Evolutionary conservation across 2,888 invertebrate genomes (phyloP).

Genomic region (Folsomia manolachei): DNA sequence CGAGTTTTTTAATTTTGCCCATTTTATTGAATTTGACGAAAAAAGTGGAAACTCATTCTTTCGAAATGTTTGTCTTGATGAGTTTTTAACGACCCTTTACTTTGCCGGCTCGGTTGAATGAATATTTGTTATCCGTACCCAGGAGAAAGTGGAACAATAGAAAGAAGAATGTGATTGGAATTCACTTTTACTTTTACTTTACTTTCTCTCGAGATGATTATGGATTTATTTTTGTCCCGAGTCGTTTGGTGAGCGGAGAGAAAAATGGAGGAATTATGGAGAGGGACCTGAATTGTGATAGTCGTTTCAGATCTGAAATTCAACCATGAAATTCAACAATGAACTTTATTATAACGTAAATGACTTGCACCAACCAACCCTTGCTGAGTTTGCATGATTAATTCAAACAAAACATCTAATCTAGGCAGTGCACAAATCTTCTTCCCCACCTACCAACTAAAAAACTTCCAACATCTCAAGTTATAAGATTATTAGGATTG

Average conservation of each 20-base stretch:
- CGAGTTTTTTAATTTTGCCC: no score
- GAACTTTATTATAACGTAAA: neutral
- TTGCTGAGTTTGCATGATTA: no score
- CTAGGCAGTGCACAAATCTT: neutral
- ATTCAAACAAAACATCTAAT: neutral
- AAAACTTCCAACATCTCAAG: neutral
- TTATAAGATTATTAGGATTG: neutral
- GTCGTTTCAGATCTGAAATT: slow-evolving; percentile 23
- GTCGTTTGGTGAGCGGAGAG: neutral
- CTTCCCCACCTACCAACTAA: neutral
- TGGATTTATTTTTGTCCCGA: neutral
- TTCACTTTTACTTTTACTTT: neutral
- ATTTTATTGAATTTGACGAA: no score
- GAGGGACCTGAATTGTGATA: slow-evolving; percentile 47
- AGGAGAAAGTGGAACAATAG: neutral
- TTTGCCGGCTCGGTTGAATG: neutral
- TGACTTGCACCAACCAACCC: no score
- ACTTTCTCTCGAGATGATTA: neutral
- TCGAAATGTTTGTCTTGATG: slow-evolving; percentile 9
- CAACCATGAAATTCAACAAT: neutral
- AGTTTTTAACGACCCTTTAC: slow-evolving; percentile 15
- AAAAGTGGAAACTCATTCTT: neutral
- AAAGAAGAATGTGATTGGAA: neutral
- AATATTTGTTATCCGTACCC: neutral
- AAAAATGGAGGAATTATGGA: neutral